Evolutionary conservation across 2,888 invertebrate genomes (phyloP).

Genomic region (Pomacea canaliculata): DNA sequence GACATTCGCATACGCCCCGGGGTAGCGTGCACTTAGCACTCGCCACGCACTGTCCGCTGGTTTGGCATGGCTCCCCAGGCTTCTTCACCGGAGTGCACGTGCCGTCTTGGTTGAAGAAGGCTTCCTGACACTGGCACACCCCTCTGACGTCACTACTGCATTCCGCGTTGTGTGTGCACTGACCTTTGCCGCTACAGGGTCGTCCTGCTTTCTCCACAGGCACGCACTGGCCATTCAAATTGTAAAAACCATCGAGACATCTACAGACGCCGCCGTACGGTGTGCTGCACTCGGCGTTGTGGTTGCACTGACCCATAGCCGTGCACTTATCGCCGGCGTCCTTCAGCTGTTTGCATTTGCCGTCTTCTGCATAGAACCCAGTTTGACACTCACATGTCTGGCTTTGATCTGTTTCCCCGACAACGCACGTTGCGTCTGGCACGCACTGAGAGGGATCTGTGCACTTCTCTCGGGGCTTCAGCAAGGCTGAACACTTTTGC

Average conservation of each 20-base stretch:
- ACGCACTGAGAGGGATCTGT: conserved; percentile 24
- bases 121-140: conserved; percentile 25
- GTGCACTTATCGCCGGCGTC: conserved; percentile 29
- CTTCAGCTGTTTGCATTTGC: conserved; percentile 26
- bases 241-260: conserved; percentile 28
- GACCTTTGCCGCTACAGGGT: conserved; percentile 26
- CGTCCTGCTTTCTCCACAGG: conserved; percentile 26
- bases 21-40: conserved; percentile 2
- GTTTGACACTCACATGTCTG: conserved; percentile 27
- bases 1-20: conserved; percentile 20
- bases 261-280: conserved; percentile 31
- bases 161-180: conserved; percentile 30
- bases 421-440: conserved; percentile 13
- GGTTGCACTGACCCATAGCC: conserved; percentile 27
- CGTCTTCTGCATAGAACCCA: conserved; percentile 22
- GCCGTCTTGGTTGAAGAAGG: conserved; percentile 25
- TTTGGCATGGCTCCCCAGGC: conserved; percentile 16
- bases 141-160: conserved; percentile 24
- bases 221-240: conserved; percentile 19
- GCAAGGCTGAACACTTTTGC: conserved; percentile 12
- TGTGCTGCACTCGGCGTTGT: conserved; percentile 28
- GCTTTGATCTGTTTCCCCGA: neutral
- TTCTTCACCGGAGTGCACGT: conserved; percentile 13
- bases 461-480: conserved; percentile 8
- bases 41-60: conserved; percentile 12